phyloP scores from a whole-genome alignment of 2,888 invertebrate species.

The Hypomecis atomaria region DNA sequence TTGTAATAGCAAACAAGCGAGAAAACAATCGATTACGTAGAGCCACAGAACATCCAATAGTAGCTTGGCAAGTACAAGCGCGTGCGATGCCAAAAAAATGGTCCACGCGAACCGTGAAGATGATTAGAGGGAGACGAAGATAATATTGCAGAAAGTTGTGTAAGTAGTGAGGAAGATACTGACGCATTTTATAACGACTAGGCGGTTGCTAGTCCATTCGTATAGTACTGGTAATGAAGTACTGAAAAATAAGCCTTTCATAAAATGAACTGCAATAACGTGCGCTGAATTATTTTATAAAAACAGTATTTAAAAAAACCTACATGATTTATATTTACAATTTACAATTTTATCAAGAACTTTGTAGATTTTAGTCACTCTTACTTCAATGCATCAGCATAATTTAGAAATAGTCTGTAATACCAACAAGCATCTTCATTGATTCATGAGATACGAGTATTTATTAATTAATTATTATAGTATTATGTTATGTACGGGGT shows the following conservation, averaged over 20 bases:
- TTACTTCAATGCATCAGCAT: too few relatives aligned
- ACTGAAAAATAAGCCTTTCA: not conserved
- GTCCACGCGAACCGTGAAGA: constrained; percentile 69
- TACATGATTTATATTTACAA: too few relatives aligned
- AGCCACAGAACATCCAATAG: constrained; percentile 22
- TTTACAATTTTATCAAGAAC: too few relatives aligned
- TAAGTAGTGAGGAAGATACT: constrained; percentile 30
- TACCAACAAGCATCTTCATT: too few relatives aligned
- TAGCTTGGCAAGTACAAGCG: constrained; percentile 60
- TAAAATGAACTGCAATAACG: too few relatives aligned
- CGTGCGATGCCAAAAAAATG: constrained; percentile 75
- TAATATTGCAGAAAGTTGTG: constrained; percentile 49
- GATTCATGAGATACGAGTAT: too few relatives aligned
- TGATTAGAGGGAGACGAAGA: constrained; percentile 61
- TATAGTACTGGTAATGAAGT: not conserved
- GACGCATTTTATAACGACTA: constrained; percentile 9
- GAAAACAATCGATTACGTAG: constrained; percentile 75
- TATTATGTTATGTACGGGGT: too few relatives aligned
- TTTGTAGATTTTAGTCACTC: too few relatives aligned
- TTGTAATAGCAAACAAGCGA: constrained; percentile 54
- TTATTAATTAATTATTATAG: too few relatives aligned
- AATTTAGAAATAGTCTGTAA: too few relatives aligned
- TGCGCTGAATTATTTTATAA: too few relatives aligned
- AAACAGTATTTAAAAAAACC: too few relatives aligned
- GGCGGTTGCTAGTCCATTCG: not conserved